Base-by-base conservation (phyloP, 2,113 vertebrate genomes). In the Pithys albifrons region DNA sequence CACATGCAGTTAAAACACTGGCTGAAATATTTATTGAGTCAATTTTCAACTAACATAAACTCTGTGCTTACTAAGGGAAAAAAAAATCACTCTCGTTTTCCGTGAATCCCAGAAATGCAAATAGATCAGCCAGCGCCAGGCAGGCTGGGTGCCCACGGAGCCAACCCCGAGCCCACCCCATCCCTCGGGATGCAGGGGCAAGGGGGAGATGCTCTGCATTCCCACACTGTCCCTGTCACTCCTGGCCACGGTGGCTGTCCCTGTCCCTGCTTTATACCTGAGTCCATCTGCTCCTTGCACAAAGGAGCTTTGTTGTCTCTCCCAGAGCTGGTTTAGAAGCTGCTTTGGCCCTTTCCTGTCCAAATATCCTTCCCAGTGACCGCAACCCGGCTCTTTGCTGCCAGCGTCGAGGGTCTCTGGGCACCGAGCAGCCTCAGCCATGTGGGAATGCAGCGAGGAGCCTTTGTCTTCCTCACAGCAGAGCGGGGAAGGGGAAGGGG, bases 11-110 rank as follows among this genome's bases (percentile, higher is more conserved):
- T 91, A 94, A 96, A 95, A 82, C 65, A 82, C 70, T 0, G 4
- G n/a, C 94, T 96, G 96, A 95, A 96, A 96, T 96, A 96, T 97
- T 96, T 94, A 95, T 96, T 19, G 93, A 92, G 84, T 89, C 96
- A 91, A 93, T 96, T 94, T 96, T 61, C 93, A 62, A 72, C 93
- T 78, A 90, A 54, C 76, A 95, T 87, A 72, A 97, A 92, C 89
- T 80, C 92, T 22, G 6, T 85, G 89, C 91, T 95, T 95, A 94
- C 84, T 57, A 82, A 91, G 72, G 65, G 31, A 66, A 45, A 46
- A 20, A 16, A 33, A 49, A 58, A 37, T 8, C 64, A 24, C 52
- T 81, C 52, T 85, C 11, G 0, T 88, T 95, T 94, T 78, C 65
- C 0, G 2, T n/a, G 71, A 61, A 89, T 75, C 48, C 73, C 57